These are phyloP conservation scores for Portevinia maculata DNA, from an alignment of 2,888 invertebrate species.

Conservation along the genomic window DNA sequence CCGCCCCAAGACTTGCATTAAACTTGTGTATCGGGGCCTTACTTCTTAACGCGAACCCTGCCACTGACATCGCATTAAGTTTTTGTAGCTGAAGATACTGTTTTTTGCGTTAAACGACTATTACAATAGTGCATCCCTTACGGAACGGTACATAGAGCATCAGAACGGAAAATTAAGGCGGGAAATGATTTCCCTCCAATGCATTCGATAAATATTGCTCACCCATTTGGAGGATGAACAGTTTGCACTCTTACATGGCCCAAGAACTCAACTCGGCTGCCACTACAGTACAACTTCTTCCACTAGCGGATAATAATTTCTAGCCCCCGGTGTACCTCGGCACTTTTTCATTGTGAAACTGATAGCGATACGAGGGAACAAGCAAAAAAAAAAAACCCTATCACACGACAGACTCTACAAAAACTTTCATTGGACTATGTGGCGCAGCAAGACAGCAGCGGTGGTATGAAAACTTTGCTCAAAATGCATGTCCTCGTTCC, in stretches of 20 bases:
- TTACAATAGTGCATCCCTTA: conserved; percentile 42
- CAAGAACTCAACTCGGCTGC: conserved; percentile 23
- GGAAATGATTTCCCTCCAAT: conserved; percentile 57
- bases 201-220: conserved; percentile 51
- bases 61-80: conserved; percentile 56
- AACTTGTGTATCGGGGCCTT: conserved; percentile 5
- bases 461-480: conserved; percentile 45
- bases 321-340: conserved; percentile 52
- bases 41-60: conserved; percentile 29
- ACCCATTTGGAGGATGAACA: conserved; percentile 18
- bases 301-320: conserved; percentile 39
- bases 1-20: conserved; percentile 28
- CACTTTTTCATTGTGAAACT: conserved; percentile 44
- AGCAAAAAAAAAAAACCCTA: too few species aligned
- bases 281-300: conserved; percentile 35
- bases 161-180: conserved; percentile 70
- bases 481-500: conserved; percentile 39
- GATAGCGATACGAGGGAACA: conserved; percentile 52
- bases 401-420: conserved; percentile 37
- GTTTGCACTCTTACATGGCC: conserved; percentile 48
- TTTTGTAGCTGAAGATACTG: conserved; percentile 24
- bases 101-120: conserved; percentile 19
- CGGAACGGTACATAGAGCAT: conserved; percentile 36
- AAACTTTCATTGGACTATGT: conserved; percentile 23
- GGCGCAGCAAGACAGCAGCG: too few species aligned